Evolutionary conservation across 23 tunicate species (phyloP).

Genomic region (Halocynthia roretzi): DNA sequence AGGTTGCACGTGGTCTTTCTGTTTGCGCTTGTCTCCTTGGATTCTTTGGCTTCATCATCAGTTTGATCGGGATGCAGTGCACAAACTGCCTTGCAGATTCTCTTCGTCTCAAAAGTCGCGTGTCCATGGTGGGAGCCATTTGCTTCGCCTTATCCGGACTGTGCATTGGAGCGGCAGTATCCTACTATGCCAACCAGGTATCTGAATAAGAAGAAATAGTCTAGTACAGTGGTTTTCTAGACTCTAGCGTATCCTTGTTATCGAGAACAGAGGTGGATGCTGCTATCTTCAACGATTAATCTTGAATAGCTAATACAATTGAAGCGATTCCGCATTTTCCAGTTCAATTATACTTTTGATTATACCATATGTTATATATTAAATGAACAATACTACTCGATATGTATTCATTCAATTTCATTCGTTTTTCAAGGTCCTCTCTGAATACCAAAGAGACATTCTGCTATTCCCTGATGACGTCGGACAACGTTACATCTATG

Average conservation of each 20-base stretch:
- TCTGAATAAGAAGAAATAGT: neutral
- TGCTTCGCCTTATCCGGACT: conserved; percentile 40
- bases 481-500: conserved; percentile 62
- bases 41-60: conserved; percentile 50
- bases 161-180: conserved; percentile 74
- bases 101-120: conserved; percentile 34
- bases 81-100: conserved; percentile 57
- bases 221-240: neutral
- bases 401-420: no score
- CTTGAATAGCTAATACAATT: neutral
- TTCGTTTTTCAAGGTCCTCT: conserved; percentile 20
- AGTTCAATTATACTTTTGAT: no score
- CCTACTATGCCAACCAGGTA: conserved; percentile 82
- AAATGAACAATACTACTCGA: no score
- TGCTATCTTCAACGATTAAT: neutral
- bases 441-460: conserved; percentile 36
- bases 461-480: conserved; percentile 32
- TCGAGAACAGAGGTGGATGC: neutral
- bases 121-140: conserved; percentile 55
- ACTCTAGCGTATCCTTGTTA: neutral
- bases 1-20: conserved; percentile 86
- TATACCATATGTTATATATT: no score
- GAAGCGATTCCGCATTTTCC: no score
- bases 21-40: conserved; percentile 42
- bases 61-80: conserved; percentile 89